A percentile compares a stretch with the other conserved stretches of the same genome.
Evolutionary conservation across 1,140 invertebrate genomes (phyloP).

Genomic region (Aphidius ervi): DNA sequence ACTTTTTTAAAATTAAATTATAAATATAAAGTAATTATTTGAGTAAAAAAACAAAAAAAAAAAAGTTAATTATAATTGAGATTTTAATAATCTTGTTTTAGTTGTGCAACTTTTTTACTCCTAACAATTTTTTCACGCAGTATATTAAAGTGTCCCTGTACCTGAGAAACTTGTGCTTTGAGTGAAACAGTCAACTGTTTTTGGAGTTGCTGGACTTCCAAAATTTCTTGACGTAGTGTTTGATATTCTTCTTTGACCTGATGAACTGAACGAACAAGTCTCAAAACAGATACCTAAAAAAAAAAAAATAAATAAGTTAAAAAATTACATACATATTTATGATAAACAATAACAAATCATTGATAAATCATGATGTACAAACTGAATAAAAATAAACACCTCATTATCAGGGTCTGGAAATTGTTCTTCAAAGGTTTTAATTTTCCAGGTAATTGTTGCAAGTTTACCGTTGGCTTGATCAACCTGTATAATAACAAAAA

Average conservation of each 20-base stretch:
- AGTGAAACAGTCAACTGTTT: conserved; percentile 58
- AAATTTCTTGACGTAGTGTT: conserved; percentile 56
- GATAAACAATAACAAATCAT: conserved; percentile 2
- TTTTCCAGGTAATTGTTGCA: conserved; percentile 49
- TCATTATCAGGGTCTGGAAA: conserved; percentile 45
- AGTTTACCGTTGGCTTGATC: conserved; percentile 48
- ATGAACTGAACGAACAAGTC: conserved; percentile 56
- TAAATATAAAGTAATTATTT: background rate
- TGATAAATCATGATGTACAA: background rate
- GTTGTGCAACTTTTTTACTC: conserved; percentile 37
- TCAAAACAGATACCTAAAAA: conserved; percentile 52
- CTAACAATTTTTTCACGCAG: conserved; percentile 45
- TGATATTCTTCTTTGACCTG: conserved; percentile 60
- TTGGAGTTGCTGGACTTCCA: conserved; percentile 58
- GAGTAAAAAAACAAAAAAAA: too few relatives aligned
- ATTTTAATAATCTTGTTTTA: conserved; percentile 33
- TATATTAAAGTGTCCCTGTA: conserved; percentile 49
- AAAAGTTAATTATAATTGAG: too few relatives aligned
- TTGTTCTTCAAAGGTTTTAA: conserved; percentile 51
- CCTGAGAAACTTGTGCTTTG: conserved; percentile 46
- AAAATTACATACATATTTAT: conserved; percentile 13
- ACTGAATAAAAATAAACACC: conserved; percentile 30
- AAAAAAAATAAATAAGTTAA: conserved; percentile 13
- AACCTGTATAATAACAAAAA: conserved; percentile 32
- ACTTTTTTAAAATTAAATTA: background rate